Conservation (phyloP, 2,888 invertebrate species). For the Gonocerus acuteangulatus region DNA sequence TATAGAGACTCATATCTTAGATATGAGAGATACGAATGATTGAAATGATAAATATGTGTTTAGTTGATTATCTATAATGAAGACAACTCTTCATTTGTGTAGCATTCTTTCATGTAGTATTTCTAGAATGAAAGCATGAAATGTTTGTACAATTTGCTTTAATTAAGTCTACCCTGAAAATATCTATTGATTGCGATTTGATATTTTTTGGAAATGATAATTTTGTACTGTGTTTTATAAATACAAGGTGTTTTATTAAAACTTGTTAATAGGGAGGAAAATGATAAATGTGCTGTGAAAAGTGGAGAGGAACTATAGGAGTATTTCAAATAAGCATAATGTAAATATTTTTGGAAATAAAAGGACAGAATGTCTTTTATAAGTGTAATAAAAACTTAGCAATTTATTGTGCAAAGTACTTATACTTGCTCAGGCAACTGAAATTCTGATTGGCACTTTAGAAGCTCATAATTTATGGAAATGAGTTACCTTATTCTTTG, state of each 20-base stretch:
- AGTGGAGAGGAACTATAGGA: constrained; percentile 17
- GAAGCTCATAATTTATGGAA: not conserved
- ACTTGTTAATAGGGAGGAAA: constrained; percentile 11
- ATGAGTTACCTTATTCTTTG: not conserved
- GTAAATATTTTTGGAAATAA: constrained; percentile 31
- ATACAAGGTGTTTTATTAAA: constrained; percentile 29
- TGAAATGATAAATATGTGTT: not conserved
- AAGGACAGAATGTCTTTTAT: constrained; percentile 12
- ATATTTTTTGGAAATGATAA: constrained; percentile 30
- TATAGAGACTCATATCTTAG: not conserved
- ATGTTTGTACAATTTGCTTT: constrained; percentile 6
- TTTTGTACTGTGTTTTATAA: constrained; percentile 35
- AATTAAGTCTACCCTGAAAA: constrained; percentile 7
- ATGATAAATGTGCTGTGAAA: constrained; percentile 21
- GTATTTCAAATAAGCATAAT: constrained; percentile 19
- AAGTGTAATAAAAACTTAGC: constrained; percentile 15
- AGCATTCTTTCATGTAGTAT: constrained; percentile 7
- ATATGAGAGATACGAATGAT: constrained; percentile 7
- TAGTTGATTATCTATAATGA: constrained; percentile 4
- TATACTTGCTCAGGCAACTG: constrained; percentile 19
- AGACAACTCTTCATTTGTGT: not conserved
- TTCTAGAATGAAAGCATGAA: not conserved
- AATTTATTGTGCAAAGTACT: constrained; percentile 23
- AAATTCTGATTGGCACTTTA: not conserved
- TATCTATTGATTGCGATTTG: constrained; percentile 26